These are phyloP conservation scores for Pipra filicauda DNA, from an alignment of 2,113 vertebrate genomes.

Conservation along the genomic window DNA sequence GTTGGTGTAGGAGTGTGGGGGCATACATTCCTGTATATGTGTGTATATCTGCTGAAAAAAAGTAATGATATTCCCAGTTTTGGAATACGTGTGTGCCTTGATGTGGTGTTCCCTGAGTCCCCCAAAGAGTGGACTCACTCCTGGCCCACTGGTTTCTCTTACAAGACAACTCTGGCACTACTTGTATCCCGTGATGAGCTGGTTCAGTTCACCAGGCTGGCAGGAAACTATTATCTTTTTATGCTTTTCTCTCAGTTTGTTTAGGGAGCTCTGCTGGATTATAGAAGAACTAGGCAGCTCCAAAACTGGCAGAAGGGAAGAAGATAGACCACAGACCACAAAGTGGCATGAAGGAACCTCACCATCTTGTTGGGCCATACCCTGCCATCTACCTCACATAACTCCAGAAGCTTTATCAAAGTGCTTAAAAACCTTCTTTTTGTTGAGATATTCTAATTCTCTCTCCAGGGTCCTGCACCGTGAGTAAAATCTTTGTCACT, in stretches of 20 bases:
- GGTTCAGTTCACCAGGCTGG: not conserved
- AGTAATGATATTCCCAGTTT: accelerated
- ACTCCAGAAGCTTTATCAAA: not conserved
- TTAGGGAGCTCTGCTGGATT: not conserved
- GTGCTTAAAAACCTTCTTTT: not conserved
- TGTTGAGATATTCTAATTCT: not conserved
- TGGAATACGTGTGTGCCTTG: not conserved
- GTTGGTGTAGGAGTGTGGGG: not conserved
- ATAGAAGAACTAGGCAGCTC: not conserved
- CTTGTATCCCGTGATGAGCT: not conserved
- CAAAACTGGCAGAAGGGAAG: not conserved
- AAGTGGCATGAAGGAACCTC: not conserved
- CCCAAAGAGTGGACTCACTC: not conserved
- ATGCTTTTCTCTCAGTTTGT: not conserved
- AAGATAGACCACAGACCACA: not conserved
- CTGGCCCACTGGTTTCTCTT: not conserved
- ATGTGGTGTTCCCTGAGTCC: not conserved
- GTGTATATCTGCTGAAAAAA: not conserved
- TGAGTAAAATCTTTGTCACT: not conserved
- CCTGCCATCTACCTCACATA: not conserved
- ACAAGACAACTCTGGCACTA: not conserved
- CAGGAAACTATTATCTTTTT: not conserved
- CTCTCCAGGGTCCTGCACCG: not conserved
- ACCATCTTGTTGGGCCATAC: not conserved
- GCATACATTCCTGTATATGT: not conserved